Evolutionary conservation across 2,113 vertebrate genomes (phyloP).

Genomic region (Stigmatopora argus): DNA sequence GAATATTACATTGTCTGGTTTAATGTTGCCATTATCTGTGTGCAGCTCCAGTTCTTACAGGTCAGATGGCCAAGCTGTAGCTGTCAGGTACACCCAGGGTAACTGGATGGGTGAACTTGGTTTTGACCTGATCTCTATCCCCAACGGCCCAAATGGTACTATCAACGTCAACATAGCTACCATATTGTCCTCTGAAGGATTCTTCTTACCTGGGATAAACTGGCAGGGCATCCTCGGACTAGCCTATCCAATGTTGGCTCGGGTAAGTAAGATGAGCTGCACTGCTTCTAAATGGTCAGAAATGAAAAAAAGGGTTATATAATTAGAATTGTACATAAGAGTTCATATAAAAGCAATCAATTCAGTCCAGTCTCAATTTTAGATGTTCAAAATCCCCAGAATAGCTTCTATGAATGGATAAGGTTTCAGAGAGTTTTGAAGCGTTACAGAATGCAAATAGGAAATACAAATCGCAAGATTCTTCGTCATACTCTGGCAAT

Average conservation of each 20-base stretch:
- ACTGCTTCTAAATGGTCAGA: not conserved
- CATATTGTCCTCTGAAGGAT: slow-evolving; percentile 85
- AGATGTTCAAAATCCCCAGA: too few relatives aligned
- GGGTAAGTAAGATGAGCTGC: slow-evolving; percentile 68
- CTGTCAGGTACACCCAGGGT: slow-evolving; percentile 90
- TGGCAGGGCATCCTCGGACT: slow-evolving; percentile 96
- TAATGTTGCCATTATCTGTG: not conserved
- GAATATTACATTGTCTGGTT: not conserved
- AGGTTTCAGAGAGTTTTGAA: too few relatives aligned
- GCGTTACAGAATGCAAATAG: too few relatives aligned
- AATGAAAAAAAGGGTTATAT: not conserved
- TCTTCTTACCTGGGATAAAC: slow-evolving; percentile 85
- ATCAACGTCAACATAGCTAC: slow-evolving; percentile 82
- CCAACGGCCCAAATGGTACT: slow-evolving; percentile 78
- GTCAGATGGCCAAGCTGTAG: slow-evolving; percentile 67
- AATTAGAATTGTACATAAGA: not conserved
- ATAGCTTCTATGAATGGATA: too few relatives aligned
- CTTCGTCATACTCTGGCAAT: not conserved
- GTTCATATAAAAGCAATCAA: too few relatives aligned
- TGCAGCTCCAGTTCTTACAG: slow-evolving; percentile 81
- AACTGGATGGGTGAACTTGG: slow-evolving; percentile 91
- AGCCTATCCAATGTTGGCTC: slow-evolving; percentile 82
- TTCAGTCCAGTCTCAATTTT: too few relatives aligned
- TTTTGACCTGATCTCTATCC: slow-evolving; percentile 77
- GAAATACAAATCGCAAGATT: not conserved